A percentile compares a stretch with the other conserved stretches of the same genome.
Evolutionary conservation across 2,113 vertebrate species (phyloP).

Genomic region (Salminus brasiliensis): DNA sequence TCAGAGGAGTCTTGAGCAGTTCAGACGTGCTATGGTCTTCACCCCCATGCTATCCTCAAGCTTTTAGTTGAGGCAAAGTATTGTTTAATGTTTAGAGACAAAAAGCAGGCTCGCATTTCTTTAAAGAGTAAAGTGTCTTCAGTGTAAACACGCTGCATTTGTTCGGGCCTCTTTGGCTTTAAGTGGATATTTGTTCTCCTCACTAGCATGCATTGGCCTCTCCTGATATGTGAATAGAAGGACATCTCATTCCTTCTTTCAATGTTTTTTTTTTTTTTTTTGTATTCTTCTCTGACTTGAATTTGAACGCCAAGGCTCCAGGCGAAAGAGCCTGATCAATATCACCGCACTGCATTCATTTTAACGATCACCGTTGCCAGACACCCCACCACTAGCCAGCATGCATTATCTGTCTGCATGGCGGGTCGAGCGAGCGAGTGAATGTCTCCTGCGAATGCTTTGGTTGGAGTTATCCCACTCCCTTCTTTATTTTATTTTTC

Average conservation of each 20-base stretch:
- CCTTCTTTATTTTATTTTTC: slow-evolving; percentile 18
- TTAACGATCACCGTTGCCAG: slow-evolving; percentile 5
- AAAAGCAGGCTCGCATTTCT: slow-evolving; percentile 1
- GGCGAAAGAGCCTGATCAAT: slow-evolving; percentile 40
- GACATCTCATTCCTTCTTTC: not conserved
- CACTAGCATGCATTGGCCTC: not conserved
- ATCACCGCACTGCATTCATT: slow-evolving; percentile 25
- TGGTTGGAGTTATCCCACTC: slow-evolving; percentile 14
- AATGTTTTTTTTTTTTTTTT: not conserved
- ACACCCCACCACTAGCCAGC: slow-evolving; percentile 16
- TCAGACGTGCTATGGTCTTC: too few species aligned
- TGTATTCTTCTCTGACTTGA: not conserved
- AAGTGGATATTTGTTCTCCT: not conserved
- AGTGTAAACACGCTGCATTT: slow-evolving; percentile 3
- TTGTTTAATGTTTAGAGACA: slow-evolving; percentile 3
- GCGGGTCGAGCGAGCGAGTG: not conserved
- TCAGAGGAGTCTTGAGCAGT: too few species aligned
- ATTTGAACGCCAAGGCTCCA: slow-evolving; percentile 29
- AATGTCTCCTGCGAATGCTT: slow-evolving; percentile 16
- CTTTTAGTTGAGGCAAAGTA: not conserved
- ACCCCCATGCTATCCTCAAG: not conserved
- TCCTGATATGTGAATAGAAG: not conserved
- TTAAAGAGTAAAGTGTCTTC: slow-evolving; percentile 20
- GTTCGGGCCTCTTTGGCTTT: not conserved
- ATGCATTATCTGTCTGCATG: slow-evolving; percentile 45